These are phyloP conservation scores for Leptopilina boulardi DNA, from an alignment of 1,140 invertebrate species.

Conservation along the genomic window DNA sequence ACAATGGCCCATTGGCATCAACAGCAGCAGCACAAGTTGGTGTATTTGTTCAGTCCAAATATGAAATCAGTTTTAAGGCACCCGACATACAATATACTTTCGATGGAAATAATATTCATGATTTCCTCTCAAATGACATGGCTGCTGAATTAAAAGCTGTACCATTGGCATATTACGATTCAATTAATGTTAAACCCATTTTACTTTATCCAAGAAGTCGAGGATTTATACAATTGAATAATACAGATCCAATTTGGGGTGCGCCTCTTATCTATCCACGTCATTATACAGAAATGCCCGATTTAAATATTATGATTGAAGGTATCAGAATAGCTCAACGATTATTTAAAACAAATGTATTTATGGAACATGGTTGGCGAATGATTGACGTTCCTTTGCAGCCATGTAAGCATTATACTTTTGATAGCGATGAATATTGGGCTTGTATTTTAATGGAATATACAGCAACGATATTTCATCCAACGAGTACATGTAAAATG, in stretches of 20 bases:
- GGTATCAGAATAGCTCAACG: slow-evolving; percentile 68
- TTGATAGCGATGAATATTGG: slow-evolving; percentile 80
- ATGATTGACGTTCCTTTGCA: slow-evolving; percentile 58
- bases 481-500: slow-evolving; percentile 88
- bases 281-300: slow-evolving; percentile 74
- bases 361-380: slow-evolving; percentile 54
- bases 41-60: slow-evolving; percentile 67
- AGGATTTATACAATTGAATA: slow-evolving; percentile 75
- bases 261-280: slow-evolving; percentile 80
- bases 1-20: slow-evolving; percentile 66
- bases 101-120: slow-evolving; percentile 71
- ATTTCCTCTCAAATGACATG: slow-evolving; percentile 64
- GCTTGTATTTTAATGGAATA: slow-evolving; percentile 80
- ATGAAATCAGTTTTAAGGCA: slow-evolving; percentile 55
- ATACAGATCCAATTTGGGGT: slow-evolving; percentile 77
- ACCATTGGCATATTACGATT: slow-evolving; percentile 70
- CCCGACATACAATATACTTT: slow-evolving; percentile 83
- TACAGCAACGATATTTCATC: slow-evolving; percentile 82
- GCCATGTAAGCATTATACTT: slow-evolving; percentile 64
- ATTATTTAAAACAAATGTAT: slow-evolving; percentile 56
- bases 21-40: slow-evolving; percentile 64
- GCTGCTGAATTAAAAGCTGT: slow-evolving; percentile 48
- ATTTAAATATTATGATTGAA: slow-evolving; percentile 70
- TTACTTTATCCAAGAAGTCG: slow-evolving; percentile 73
- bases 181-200: slow-evolving; percentile 69